Base-by-base conservation (phyloP, 2,797 vertebrate species). In the Gallinago stenura region DNA sequence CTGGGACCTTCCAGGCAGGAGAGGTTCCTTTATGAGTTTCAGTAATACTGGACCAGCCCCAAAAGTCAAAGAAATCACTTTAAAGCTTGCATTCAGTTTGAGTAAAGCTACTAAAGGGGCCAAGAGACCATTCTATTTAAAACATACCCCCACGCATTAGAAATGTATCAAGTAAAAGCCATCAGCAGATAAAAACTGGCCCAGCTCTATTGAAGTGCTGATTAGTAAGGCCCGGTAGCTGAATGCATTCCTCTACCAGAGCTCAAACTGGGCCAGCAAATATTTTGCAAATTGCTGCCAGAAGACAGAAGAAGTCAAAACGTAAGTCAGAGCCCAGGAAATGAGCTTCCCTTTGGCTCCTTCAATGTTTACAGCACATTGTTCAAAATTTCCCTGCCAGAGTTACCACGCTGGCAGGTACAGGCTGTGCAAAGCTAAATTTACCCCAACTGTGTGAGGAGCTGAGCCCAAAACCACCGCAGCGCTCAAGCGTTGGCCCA, bases 241-340 rank as follows among this genome's bases (percentile, higher is more conserved):
- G 12, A 61, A 37, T 1, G 2, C 6, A 2, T 22, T n/a, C 19
- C 33, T 41, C 0, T 6, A 69, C 2, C 15, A 19, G 3, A 10
- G 8, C 73, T 24, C 81, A 54, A 31, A 31, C 11, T 18, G 21
- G 45, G 16, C 51, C 62, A 17, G 37, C 15, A 85, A 71, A 31
- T 62, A 31, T 37, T 84, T 28, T 15, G 14, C 10, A 41, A 25
- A 12, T 30, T 14, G 37, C 17, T 81, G 31, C 70, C 56, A 57
- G 28, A 50, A 53, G 37, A 30, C 15, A 28, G 48, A 56, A 56
- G 53, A 21, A 54, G n/a, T 46, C 37, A 70, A 35, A 46, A 7
- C 11, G 26, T 17, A 12, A 25, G 13, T 17, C 12, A 30, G 68
- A 73, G n/a, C 12, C 30, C 51, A 33, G 20, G 20, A 72, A 53